These are phyloP conservation scores for Oligia fasciuncula DNA, from an alignment of 2,888 invertebrate species.

Conservation along the genomic window DNA sequence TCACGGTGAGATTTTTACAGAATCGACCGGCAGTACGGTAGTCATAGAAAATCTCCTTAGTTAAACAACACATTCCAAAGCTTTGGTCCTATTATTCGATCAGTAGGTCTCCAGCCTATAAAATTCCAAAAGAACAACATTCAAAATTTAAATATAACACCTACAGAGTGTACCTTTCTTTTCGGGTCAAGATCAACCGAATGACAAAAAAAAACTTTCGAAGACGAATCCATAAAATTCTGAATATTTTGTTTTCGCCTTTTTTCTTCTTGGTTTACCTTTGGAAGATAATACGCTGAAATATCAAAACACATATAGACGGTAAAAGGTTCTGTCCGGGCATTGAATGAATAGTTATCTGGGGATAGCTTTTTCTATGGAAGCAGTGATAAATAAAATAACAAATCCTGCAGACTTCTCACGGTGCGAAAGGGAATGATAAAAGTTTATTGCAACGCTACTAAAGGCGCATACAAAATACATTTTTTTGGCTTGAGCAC, in stretches of 20 bases:
- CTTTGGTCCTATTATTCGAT: constrained; percentile 21
- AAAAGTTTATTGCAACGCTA: constrained; percentile 42
- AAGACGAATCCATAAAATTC: constrained; percentile 47
- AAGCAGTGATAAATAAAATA: constrained; percentile 47
- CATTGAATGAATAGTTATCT: constrained; percentile 50
- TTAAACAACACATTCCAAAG: not conserved
- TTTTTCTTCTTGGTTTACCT: constrained; percentile 34
- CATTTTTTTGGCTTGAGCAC: not conserved
- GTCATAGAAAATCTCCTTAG: not conserved
- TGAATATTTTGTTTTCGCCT: constrained; percentile 41
- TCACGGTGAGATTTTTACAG: no score
- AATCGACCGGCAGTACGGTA: no score
- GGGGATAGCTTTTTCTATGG: constrained; percentile 45
- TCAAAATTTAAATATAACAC: constrained; percentile 55
- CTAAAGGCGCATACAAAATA: constrained; percentile 32
- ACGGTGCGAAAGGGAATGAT: constrained; percentile 41
- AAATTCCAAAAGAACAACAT: constrained; percentile 43
- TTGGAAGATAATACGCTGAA: constrained; percentile 37
- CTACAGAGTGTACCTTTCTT: constrained; percentile 41
- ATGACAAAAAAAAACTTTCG: constrained; percentile 37
- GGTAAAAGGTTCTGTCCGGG: constrained; percentile 57
- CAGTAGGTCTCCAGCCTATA: constrained; percentile 12
- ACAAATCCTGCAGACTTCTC: constrained; percentile 40
- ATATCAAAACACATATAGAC: constrained; percentile 49
- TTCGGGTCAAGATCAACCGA: constrained; percentile 47